Percentiles rank a stretch among this genome's conserved stretches.
Conservation (phyloP, 2,113 vertebrate species). For the Nipponia nippon region DNA sequence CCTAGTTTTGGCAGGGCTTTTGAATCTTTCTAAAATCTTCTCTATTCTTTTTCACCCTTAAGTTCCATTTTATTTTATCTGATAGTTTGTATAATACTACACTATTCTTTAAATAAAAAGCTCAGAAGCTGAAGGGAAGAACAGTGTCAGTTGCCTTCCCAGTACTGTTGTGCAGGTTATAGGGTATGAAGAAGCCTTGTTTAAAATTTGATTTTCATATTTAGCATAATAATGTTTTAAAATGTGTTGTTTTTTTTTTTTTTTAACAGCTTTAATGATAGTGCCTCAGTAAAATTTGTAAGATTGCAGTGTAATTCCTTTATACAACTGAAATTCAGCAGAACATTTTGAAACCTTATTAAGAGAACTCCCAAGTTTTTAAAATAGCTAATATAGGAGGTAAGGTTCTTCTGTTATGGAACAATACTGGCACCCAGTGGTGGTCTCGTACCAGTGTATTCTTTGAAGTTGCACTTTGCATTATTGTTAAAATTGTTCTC, state of each 20-base stretch:
- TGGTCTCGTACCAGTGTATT: accelerated
- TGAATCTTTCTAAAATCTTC: neutral
- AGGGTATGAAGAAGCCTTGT: neutral
- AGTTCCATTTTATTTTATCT: neutral
- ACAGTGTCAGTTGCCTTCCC: neutral
- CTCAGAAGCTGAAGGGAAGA: neutral
- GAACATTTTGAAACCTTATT: neutral
- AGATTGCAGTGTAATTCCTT: neutral
- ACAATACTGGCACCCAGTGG: conserved; percentile 51
- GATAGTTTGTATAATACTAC: neutral
- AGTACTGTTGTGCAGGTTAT: neutral
- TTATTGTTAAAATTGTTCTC: neutral
- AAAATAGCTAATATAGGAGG: neutral
- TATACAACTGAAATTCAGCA: neutral
- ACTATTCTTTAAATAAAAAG: neutral
- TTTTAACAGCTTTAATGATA: neutral
- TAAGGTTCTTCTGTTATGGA: neutral
- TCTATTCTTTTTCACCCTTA: neutral
- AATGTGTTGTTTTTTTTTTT: neutral
- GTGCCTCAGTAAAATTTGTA: neutral
- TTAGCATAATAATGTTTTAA: neutral
- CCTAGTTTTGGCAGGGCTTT: neutral
- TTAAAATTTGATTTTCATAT: neutral
- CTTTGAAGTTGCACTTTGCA: neutral
- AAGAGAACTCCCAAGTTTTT: neutral